Conservation (phyloP, 2,113 vertebrate species). For the Hippocampus comes region DNA sequence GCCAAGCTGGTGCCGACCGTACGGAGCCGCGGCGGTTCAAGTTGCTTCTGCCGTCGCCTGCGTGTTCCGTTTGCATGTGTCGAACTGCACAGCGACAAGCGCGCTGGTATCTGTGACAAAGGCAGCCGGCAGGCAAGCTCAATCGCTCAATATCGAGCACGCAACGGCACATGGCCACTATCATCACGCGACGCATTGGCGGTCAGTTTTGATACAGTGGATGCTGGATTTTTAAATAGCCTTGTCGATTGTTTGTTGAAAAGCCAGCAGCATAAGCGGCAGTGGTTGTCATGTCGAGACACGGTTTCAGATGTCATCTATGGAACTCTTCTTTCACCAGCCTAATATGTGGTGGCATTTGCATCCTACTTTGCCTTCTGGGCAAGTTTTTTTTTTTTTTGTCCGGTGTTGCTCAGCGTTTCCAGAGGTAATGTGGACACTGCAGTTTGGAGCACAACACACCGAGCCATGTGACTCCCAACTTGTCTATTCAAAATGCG, state of each 20-base stretch:
- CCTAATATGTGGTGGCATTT: slow-evolving; percentile 55
- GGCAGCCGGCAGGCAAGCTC: slow-evolving; percentile 14
- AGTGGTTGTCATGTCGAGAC: slow-evolving; percentile 48
- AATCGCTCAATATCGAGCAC: slow-evolving; percentile 30
- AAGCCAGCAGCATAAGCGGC: background rate
- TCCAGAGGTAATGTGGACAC: background rate
- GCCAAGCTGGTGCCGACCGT: background rate
- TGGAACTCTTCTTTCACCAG: slow-evolving; percentile 37
- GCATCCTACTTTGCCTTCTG: slow-evolving; percentile 74
- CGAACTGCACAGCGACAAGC: slow-evolving; percentile 17
- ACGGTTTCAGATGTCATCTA: slow-evolving; percentile 44
- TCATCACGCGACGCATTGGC: slow-evolving; percentile 25
- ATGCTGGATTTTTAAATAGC: background rate
- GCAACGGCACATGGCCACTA: slow-evolving; percentile 23
- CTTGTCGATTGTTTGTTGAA: background rate
- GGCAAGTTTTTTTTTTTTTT: slow-evolving; percentile 19
- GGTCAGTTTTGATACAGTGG: background rate
- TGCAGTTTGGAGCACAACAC: slow-evolving; percentile 16
- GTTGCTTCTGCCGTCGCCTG: too few species aligned
- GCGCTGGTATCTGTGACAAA: slow-evolving; percentile 23
- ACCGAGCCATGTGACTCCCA: slow-evolving; percentile 21
- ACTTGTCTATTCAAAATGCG: slow-evolving; percentile 3
- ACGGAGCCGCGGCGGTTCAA: background rate
- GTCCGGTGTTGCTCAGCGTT: slow-evolving; percentile 1
- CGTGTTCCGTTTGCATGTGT: background rate